These are phyloP conservation scores for Crambe crambe DNA, from an alignment of 37 sponge, comb jelly and placozoan genomes.

Conservation along the genomic window DNA sequence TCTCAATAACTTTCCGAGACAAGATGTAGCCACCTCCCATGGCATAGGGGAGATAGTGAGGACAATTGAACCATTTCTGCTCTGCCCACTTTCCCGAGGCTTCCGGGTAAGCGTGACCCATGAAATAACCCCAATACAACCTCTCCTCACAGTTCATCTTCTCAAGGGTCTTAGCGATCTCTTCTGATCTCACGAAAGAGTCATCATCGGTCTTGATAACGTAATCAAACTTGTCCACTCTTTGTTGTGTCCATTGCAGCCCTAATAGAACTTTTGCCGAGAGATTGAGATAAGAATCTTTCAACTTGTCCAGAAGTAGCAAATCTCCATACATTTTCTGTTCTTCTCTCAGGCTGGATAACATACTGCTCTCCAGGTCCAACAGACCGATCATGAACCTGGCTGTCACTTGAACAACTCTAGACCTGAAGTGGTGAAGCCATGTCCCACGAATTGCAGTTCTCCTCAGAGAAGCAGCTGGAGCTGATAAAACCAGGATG, in stretches of 20 bases:
- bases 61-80: conserved; percentile 42
- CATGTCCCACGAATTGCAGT: conserved; percentile 47
- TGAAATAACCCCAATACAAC: conserved; percentile 75
- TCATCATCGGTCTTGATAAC: conserved; percentile 71
- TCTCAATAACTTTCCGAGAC: conserved; percentile 1
- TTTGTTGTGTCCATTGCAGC: conserved; percentile 16
- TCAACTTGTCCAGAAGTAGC: conserved; percentile 17
- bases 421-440: conserved; percentile 20
- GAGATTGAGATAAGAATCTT: conserved; percentile 48
- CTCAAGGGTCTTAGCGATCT: conserved; percentile 5
- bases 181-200: conserved; percentile 28
- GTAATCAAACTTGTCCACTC: conserved; percentile 34
- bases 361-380: neutral
- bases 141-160: conserved; percentile 13
- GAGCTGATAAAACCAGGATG: conserved; percentile 25
- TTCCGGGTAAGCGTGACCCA: conserved; percentile 35
- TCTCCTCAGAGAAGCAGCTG: neutral
- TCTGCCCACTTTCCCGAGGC: conserved; percentile 57
- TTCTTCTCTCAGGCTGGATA: conserved; percentile 20
- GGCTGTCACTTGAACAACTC: conserved; percentile 1
- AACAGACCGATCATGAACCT: conserved; percentile 52
- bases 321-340: conserved; percentile 17
- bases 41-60: conserved; percentile 64
- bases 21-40: conserved; percentile 71
- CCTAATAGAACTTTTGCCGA: conserved; percentile 45